Percentiles rank a stretch among this genome's conserved stretches.
These are phyloP conservation scores for cattle (Bos taurus) DNA, from an alignment of 2,113 vertebrate genomes.

Conservation along the genomic window DNA sequence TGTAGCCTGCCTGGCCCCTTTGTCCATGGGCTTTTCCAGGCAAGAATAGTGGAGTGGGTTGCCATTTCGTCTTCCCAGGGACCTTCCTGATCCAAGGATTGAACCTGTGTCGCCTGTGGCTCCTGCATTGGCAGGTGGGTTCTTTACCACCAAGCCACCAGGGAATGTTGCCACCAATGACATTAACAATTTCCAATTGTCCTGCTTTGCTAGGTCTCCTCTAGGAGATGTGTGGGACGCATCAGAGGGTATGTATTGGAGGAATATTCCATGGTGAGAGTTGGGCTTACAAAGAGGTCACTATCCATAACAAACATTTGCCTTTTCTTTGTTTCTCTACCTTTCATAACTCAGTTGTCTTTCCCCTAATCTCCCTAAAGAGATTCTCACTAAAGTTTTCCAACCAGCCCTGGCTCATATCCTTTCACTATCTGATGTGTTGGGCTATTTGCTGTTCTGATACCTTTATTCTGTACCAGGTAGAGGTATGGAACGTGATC, in stretches of 20 bases:
- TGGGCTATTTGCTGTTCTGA: neutral
- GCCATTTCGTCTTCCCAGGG: rapidly evolving
- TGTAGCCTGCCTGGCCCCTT: neutral
- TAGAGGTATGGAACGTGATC: neutral
- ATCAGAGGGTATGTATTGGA: neutral
- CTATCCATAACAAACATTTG: neutral
- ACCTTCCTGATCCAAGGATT: neutral
- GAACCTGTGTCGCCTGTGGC: neutral
- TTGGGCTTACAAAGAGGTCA: neutral
- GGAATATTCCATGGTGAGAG: neutral
- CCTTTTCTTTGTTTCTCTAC: neutral
- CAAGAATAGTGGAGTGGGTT: neutral
- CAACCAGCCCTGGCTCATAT: too few relatives aligned
- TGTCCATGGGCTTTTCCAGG: neutral
- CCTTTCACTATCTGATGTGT: neutral
- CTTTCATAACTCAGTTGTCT: neutral
- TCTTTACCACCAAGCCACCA: neutral
- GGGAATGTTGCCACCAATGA: neutral
- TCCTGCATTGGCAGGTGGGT: neutral
- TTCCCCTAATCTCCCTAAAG: neutral
- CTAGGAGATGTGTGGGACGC: neutral
- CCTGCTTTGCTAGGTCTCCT: neutral
- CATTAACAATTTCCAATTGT: neutral
- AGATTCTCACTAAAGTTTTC: neutral
- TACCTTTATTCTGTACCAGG: neutral